Percentiles rank a stretch among this genome's conserved stretches.
These are phyloP conservation scores for Odontesthes bonariensis DNA, from an alignment of 2,113 vertebrate species.

Conservation along the genomic window DNA sequence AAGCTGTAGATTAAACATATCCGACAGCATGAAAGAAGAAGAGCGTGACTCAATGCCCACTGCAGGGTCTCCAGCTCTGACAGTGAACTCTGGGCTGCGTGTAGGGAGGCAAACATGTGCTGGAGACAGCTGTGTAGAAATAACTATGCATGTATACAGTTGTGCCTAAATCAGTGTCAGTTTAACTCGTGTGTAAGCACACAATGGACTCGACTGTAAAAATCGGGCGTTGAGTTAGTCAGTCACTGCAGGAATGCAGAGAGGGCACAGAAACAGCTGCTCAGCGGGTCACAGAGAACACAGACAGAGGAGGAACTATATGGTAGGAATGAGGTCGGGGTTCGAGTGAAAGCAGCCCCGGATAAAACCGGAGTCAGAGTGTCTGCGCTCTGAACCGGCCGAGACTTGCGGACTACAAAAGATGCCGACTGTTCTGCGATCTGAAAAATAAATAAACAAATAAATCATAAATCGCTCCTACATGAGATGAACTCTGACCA, in stretches of 20 bases:
- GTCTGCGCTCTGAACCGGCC: slow-evolving; percentile 10
- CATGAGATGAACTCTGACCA: not conserved
- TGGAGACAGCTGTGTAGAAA: slow-evolving; percentile 3
- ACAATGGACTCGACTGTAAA: not conserved
- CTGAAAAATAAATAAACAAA: no score
- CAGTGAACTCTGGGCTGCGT: not conserved
- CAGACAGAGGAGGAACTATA: not conserved
- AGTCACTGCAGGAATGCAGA: slow-evolving; percentile 52
- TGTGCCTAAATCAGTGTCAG: not conserved
- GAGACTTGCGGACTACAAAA: not conserved
- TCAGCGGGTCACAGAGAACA: slow-evolving; percentile 24
- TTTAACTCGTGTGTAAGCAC: not conserved
- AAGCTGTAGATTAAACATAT: not conserved
- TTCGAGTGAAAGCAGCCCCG: not conserved
- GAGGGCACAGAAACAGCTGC: slow-evolving; percentile 42
- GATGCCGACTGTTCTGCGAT: slow-evolving; percentile 1
- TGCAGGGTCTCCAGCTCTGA: slow-evolving; percentile 9
- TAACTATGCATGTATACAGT: not conserved
- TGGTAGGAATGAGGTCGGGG: not conserved
- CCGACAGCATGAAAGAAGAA: not conserved
- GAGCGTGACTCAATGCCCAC: not conserved
- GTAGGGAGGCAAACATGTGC: not conserved
- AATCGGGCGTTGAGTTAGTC: slow-evolving; percentile 11
- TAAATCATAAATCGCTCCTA: not conserved
- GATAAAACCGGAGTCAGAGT: slow-evolving; percentile 25